Conservation (phyloP, 2,888 invertebrate species). For the Drosophila siamana region DNA sequence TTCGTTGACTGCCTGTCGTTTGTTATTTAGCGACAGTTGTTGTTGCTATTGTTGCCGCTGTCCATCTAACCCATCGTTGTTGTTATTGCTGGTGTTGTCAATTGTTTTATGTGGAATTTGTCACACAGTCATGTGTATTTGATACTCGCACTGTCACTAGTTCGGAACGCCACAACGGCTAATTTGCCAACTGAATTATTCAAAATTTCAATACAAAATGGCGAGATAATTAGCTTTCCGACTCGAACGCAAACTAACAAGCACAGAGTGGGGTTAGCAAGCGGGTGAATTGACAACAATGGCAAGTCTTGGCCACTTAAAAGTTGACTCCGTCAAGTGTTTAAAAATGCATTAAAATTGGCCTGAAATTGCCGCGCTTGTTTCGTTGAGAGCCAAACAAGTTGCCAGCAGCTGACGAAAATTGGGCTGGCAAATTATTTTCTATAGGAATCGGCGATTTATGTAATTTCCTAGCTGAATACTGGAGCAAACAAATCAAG, state of each 20-base stretch:
- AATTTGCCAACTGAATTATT: conserved; percentile 70
- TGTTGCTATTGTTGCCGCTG: conserved; percentile 23
- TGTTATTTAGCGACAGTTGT: conserved; percentile 81
- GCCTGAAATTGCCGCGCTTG: conserved; percentile 27
- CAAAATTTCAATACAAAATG: conserved; percentile 69
- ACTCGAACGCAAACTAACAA: neutral
- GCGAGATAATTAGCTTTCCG: conserved; percentile 66
- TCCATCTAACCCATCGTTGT: conserved; percentile 19
- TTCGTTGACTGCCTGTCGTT: conserved; percentile 74
- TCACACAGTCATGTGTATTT: conserved; percentile 78
- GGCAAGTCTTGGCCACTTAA: conserved; percentile 4
- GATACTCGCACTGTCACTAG: conserved; percentile 43
- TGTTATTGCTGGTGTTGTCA: conserved; percentile 33
- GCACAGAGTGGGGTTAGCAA: neutral
- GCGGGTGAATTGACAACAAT: neutral
- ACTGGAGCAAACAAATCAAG: neutral
- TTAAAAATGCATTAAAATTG: conserved; percentile 30
- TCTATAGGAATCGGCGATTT: neutral
- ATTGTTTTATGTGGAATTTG: conserved; percentile 81
- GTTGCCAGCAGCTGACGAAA: conserved; percentile 37
- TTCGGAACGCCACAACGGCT: conserved; percentile 20
- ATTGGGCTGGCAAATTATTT: conserved; percentile 5
- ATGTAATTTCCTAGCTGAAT: conserved; percentile 1
- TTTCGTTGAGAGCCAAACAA: conserved; percentile 28
- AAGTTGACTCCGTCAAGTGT: conserved; percentile 13